phyloP scores from a whole-genome alignment of 2,797 vertebrate species.

The Arnoldichthys spilopterus region DNA sequence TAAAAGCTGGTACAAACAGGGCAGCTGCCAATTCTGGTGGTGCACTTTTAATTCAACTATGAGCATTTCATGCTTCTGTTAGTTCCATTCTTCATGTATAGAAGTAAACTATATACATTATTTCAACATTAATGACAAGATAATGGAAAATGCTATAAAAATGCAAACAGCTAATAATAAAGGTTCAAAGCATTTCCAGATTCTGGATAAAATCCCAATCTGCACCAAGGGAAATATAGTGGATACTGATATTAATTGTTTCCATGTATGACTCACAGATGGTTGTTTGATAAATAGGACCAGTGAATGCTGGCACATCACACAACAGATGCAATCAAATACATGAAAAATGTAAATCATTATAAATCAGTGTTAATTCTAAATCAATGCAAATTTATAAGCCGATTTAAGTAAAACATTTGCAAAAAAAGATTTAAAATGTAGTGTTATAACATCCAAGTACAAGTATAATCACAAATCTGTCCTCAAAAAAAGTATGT shows the following conservation, averaged over 20 bases:
- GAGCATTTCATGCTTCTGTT: background rate
- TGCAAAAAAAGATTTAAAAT: background rate
- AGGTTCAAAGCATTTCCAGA: background rate
- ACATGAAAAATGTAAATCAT: no score
- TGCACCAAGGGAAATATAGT: background rate
- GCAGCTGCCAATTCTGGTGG: slow-evolving; percentile 5
- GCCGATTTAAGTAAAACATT: background rate
- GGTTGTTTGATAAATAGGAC: slow-evolving; percentile 3
- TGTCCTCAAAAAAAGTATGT: no score
- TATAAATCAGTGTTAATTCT: no score
- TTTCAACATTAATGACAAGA: background rate
- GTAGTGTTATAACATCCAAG: no score
- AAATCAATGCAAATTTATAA: slow-evolving; percentile 5
- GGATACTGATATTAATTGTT: slow-evolving; percentile 15
- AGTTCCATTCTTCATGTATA: background rate
- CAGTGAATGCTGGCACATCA: background rate
- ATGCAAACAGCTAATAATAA: background rate
- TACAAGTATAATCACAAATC: no score
- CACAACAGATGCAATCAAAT: background rate
- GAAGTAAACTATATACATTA: background rate
- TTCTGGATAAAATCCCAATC: slow-evolving; percentile 10
- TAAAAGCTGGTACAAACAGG: background rate
- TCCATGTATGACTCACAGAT: slow-evolving; percentile 17
- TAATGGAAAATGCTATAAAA: background rate
- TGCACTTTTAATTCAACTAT: background rate